Base-by-base conservation (phyloP, 2,888 invertebrate species). In the Sthenelais limicola region DNA sequence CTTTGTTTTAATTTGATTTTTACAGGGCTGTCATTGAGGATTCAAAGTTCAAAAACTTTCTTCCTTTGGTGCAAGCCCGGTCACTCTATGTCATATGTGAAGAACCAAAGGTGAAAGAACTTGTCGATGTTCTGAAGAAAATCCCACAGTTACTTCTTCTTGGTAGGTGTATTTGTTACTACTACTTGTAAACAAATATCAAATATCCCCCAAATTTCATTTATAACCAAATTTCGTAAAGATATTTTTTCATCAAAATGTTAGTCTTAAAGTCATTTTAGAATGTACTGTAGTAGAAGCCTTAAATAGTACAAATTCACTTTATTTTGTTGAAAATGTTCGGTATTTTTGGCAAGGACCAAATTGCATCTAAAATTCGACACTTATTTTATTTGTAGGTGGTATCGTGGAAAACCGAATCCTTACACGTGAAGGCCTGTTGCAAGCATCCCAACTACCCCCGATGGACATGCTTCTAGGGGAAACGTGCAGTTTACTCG, bases 341-440 rank as follows among this genome's bases (percentile, higher is more conserved):
- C n/a, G 12, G 18, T n/a, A 15, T 43, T 12, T 12, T 43, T 43
- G 12, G 47, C n/a, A n/a, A n/a, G n/a, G n/a, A n/a, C n/a, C n/a
- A n/a, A n/a, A n/a, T n/a, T n/a, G n/a, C 35, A 15, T 58, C 33
- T 38, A 69, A 69, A 47, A n/a, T 69, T 43, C 18, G 18, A 15
- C 18, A 15, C 18, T 43, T 9, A 18, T 43, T 15, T 15, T 43
- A 12, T 9, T 35, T 54, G 21, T 56, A 76, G 76, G 76, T 38
- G 77, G 77, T 28, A 66, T 73, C 28, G 51, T 75, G 5, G 77
- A 71, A 9, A 51, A 75, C 35, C 67, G 49, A 26, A 56, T 77
- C n/a, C 32, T 77, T 49, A 73, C 72, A 3, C 71, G 54, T 15
- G 71, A 70, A 4, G 74, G 73, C 48, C 18, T 77, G 32, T 35